Conservation (phyloP, 2,113 vertebrate genomes). For the Heterocephalus glaber region DNA sequence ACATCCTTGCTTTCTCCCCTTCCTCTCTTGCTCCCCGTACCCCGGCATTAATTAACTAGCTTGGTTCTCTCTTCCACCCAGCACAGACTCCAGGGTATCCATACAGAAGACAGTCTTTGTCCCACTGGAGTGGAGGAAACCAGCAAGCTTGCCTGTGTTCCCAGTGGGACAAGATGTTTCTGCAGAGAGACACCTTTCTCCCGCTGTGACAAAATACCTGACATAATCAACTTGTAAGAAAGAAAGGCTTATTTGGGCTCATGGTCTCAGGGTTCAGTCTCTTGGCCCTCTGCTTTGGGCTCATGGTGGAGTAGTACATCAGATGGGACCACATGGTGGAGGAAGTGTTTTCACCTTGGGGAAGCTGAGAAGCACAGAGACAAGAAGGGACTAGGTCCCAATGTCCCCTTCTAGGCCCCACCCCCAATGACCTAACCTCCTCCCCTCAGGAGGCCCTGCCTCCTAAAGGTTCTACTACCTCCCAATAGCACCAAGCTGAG, state of each 20-base stretch:
- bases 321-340: not conserved
- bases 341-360: not conserved
- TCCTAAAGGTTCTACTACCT: not conserved
- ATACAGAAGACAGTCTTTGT: accelerated
- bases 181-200: not conserved
- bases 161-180: not conserved
- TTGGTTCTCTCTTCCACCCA: not conserved
- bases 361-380: not conserved
- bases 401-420: no score
- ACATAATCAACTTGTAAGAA: not conserved
- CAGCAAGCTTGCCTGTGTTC: not conserved
- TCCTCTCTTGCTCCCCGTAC: not conserved
- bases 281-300: not conserved
- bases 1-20: accelerated
- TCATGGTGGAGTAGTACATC: not conserved
- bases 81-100: not conserved
- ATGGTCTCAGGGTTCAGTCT: not conserved
- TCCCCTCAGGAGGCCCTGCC: not conserved
- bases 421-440: not conserved
- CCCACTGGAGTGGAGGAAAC: accelerated
- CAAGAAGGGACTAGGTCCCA: no score
- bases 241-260: not conserved
- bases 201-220: not conserved
- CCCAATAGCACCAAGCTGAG: no score
- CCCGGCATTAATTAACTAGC: not conserved